Evolutionary conservation across 2,797 vertebrate species (phyloP).

Genomic region (Hipposideros larvatus): DNA sequence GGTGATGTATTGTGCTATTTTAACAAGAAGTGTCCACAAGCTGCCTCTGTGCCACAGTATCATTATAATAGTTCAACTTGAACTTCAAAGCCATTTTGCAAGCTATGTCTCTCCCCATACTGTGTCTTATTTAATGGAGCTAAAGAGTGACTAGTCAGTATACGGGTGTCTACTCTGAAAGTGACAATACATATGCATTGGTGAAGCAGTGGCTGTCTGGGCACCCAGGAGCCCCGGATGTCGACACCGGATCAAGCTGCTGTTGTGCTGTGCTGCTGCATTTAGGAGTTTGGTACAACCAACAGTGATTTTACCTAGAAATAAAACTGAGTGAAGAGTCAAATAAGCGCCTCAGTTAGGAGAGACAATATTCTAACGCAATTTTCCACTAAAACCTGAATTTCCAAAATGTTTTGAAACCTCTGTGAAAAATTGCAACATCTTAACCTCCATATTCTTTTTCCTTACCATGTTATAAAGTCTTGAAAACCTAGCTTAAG

Average conservation of each 20-base stretch:
- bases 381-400: constrained; percentile 28
- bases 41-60: constrained; percentile 83
- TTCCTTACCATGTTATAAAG: constrained; percentile 41
- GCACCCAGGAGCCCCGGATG: neutral
- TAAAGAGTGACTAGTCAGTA: constrained; percentile 81
- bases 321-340: neutral
- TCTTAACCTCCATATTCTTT: constrained; percentile 44
- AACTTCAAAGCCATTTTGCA: constrained; percentile 86
- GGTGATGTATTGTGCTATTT: constrained; percentile 73
- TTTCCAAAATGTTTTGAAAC: constrained; percentile 57
- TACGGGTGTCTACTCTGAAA: constrained; percentile 82
- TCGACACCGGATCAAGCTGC: neutral
- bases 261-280: neutral
- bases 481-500: constrained; percentile 24
- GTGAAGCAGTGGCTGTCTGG: neutral
- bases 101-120: constrained; percentile 71
- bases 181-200: constrained; percentile 82
- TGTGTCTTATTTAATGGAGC: constrained; percentile 83
- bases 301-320: neutral
- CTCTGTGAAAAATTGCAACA: constrained; percentile 49
- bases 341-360: neutral
- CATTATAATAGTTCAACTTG: constrained; percentile 83
- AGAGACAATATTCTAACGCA: constrained; percentile 6
- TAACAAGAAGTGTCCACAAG: constrained; percentile 82
- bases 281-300: neutral